These are phyloP conservation scores for Trichoplusia ni DNA, from an alignment of 1,140 invertebrate species.

Conservation along the genomic window DNA sequence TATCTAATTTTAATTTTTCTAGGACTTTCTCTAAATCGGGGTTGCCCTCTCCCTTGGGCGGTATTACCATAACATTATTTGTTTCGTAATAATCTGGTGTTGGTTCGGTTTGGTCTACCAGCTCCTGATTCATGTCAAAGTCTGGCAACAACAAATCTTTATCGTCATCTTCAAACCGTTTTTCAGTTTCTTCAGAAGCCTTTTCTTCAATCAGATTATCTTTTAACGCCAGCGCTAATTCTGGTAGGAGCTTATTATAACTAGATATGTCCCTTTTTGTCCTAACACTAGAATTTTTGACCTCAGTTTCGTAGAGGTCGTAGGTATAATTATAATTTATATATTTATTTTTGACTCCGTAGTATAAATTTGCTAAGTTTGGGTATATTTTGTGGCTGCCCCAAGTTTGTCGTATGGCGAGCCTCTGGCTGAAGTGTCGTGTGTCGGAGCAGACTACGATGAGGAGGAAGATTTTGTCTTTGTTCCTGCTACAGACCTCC, in stretches of 20 bases:
- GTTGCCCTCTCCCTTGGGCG: constrained; percentile 65
- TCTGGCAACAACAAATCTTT: constrained; percentile 56
- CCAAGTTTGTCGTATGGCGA: constrained; percentile 92
- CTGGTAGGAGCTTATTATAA: constrained; percentile 55
- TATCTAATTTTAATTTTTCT: constrained; percentile 50
- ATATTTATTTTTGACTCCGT: constrained; percentile 54
- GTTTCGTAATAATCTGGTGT: constrained; percentile 63
- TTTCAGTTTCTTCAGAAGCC: constrained; percentile 62
- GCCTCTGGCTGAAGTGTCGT: constrained; percentile 84
- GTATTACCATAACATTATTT: constrained; percentile 78
- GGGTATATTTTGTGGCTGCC: constrained; percentile 84
- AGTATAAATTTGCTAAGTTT: constrained; percentile 53
- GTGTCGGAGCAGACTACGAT: constrained; percentile 89
- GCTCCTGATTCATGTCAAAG: constrained; percentile 73
- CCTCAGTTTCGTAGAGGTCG: constrained; percentile 54
- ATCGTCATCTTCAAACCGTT: constrained; percentile 67
- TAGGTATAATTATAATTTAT: constrained; percentile 68
- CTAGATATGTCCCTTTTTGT: constrained; percentile 57
- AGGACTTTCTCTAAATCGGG: constrained; percentile 61
- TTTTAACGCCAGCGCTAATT: constrained; percentile 60
- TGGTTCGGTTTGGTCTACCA: constrained; percentile 53
- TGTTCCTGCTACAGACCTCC: constrained; percentile 79
- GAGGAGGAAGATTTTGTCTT: constrained; percentile 83
- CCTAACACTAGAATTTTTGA: constrained; percentile 48
- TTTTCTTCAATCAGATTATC: constrained; percentile 61